phyloP scores from a whole-genome alignment of 2,113 vertebrate genomes.

The Tragelaphus imberbis region DNA sequence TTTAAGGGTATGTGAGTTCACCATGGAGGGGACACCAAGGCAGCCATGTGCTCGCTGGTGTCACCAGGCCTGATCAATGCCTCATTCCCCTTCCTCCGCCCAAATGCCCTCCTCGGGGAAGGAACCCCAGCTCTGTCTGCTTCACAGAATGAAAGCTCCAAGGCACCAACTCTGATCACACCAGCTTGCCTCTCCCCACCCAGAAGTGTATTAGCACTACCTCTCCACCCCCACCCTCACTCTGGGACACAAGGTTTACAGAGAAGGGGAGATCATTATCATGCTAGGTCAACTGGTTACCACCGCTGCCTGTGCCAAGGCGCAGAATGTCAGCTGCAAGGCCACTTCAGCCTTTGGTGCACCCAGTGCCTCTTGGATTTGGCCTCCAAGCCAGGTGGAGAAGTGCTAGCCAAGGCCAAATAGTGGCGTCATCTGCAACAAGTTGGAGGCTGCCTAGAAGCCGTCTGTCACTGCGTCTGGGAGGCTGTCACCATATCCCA shows the following conservation, averaged over 20 bases:
- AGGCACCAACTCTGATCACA: not conserved
- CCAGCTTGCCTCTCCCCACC: not conserved
- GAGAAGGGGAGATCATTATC: not conserved
- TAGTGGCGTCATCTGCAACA: slow-evolving; percentile 55
- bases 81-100: not conserved
- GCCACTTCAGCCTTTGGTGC: not conserved
- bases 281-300: not conserved
- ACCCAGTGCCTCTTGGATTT: not conserved
- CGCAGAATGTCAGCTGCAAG: not conserved
- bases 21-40: not conserved
- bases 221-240: too few species aligned
- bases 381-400: slow-evolving; percentile 49
- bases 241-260: not conserved
- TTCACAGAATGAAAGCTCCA: not conserved
- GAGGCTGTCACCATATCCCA: slow-evolving; percentile 71
- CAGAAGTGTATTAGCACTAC: not conserved
- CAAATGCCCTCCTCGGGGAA: not conserved
- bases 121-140: not conserved
- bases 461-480: slow-evolving; percentile 77
- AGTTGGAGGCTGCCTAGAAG: slow-evolving; percentile 72
- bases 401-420: slow-evolving; percentile 61
- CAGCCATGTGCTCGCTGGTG: not conserved
- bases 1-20: not conserved
- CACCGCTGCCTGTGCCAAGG: not conserved
- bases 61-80: not conserved